Percentiles rank a stretch among this genome's conserved stretches.
Evolutionary conservation across 2,797 vertebrate species (phyloP).

Genomic region (Macropus fuliginosus): DNA sequence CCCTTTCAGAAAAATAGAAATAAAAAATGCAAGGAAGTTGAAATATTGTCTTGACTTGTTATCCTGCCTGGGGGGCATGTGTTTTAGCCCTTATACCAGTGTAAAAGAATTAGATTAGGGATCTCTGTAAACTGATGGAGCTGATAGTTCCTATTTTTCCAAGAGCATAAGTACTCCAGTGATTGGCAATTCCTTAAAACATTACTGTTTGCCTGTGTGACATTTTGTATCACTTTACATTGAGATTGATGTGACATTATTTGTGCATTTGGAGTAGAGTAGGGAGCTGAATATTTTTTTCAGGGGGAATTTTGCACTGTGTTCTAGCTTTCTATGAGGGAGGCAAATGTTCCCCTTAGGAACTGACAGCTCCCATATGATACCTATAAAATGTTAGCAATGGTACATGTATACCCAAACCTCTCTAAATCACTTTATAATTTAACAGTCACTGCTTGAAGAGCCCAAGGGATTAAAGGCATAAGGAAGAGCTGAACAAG

Average conservation of each 20-base stretch:
- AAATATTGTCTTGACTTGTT: background rate
- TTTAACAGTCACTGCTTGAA: conserved; percentile 30
- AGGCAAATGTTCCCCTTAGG: background rate
- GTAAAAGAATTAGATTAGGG: conserved; percentile 61
- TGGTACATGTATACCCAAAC: conserved; percentile 9
- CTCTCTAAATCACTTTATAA: conserved; percentile 60
- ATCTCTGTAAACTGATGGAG: conserved; percentile 38
- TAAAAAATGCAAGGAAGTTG: background rate
- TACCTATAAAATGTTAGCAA: conserved; percentile 2
- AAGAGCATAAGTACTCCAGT: conserved; percentile 44
- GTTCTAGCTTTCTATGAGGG: background rate
- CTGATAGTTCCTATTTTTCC: conserved; percentile 49
- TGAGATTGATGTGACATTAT: conserved; percentile 59
- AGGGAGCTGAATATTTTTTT: rapidly evolving
- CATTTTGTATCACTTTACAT: conserved; percentile 39
- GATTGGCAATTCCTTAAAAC: conserved; percentile 48
- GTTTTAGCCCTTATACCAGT: conserved; percentile 24
- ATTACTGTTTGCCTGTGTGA: conserved; percentile 55
- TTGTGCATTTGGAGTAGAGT: conserved; percentile 13
- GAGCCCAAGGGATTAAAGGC: conserved; percentile 46
- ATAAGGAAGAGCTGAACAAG: conserved; percentile 8
- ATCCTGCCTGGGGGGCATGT: background rate
- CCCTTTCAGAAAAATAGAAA: background rate
- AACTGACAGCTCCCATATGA: background rate
- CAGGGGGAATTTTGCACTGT: background rate